These are phyloP conservation scores for Dissostichus mawsoni DNA, from an alignment of 2,113 vertebrate species.

Conservation along the genomic window DNA sequence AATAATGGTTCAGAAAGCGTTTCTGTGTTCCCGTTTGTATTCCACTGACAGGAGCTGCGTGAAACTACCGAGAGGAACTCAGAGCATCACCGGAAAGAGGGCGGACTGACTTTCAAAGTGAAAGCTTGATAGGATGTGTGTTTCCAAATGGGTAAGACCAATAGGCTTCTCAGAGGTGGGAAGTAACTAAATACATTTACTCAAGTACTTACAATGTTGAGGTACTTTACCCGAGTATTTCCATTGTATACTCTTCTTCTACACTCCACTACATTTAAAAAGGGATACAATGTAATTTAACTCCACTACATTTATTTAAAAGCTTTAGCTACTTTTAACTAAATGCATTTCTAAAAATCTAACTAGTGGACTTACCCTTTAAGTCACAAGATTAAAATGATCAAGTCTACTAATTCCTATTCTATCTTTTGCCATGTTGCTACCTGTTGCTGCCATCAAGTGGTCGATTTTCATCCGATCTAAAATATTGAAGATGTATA, in stretches of 20 bases:
- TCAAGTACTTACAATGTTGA: no score
- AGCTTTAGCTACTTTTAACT: no score
- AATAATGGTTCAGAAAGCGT: neutral
- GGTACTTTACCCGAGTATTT: no score
- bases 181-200: no score
- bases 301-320: no score
- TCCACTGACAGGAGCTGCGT: conserved; percentile 62
- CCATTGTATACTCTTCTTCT: no score
- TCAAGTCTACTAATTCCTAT: neutral
- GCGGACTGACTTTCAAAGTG: conserved; percentile 52
- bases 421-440: neutral
- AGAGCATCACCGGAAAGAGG: conserved; percentile 55
- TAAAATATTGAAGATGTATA: neutral
- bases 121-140: neutral
- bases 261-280: no score
- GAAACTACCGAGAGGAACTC: conserved; percentile 5
- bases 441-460: conserved; percentile 44
- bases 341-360: no score
- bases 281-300: no score
- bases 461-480: conserved; percentile 2
- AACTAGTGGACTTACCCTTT: no score
- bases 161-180: neutral
- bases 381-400: no score
- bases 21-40: conserved; percentile 52
- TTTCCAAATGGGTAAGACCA: neutral